A percentile compares a stretch with the other conserved stretches of the same genome.
Conservation (phyloP, 1,140 invertebrate genomes). For the Periplaneta americana region DNA sequence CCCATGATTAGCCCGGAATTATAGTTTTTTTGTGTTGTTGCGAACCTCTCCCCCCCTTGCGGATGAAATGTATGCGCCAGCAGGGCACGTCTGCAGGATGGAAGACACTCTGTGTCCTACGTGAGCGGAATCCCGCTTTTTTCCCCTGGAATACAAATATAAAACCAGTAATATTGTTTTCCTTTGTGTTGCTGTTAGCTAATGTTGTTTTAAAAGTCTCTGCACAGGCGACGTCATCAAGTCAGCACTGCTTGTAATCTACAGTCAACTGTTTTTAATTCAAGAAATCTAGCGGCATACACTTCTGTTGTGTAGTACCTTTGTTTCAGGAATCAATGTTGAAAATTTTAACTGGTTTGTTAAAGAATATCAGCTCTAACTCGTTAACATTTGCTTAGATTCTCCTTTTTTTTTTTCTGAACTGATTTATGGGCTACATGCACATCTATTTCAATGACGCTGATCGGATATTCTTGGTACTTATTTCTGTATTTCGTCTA, state of each 20-base stretch:
- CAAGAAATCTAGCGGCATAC: too few species aligned
- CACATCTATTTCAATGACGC: too few species aligned
- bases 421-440: too few species aligned
- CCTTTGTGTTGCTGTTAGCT: background rate
- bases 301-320: too few species aligned
- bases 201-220: background rate
- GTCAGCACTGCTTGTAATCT: background rate
- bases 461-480: too few species aligned
- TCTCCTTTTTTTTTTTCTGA: too few species aligned
- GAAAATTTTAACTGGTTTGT: too few species aligned
- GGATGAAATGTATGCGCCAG: background rate
- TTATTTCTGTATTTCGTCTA: too few species aligned
- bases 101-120: background rate
- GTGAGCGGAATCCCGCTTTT: background rate
- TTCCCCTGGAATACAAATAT: background rate
- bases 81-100: background rate
- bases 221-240: background rate
- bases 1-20: background rate
- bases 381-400: too few species aligned
- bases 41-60: too few species aligned
- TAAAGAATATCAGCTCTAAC: too few species aligned
- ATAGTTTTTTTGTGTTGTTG: background rate
- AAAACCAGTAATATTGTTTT: background rate
- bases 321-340: too few species aligned
- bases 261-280: background rate